A percentile compares a stretch with the other conserved stretches of the same genome.
Conservation (phyloP, 2,113 vertebrate genomes). For the Tyrannus savana region DNA sequence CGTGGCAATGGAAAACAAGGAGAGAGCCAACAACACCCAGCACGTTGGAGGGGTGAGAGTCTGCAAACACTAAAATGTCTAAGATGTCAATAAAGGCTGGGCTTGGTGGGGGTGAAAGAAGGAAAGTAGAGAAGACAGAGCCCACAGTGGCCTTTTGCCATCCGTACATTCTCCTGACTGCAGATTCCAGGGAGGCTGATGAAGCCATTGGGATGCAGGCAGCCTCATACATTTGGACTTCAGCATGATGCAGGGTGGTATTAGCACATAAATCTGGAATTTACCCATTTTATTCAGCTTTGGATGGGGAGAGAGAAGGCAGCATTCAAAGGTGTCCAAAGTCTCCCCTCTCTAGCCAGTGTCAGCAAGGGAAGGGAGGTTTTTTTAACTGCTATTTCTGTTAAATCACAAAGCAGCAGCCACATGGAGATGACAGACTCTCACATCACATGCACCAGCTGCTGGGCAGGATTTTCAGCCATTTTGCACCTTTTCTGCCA, state of each 20-base stretch:
- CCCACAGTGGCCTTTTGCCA: accelerated
- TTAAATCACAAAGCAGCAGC: neutral
- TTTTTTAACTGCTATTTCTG: neutral
- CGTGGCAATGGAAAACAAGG: neutral
- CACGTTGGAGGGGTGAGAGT: accelerated
- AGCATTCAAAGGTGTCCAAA: neutral
- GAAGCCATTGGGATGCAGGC: neutral
- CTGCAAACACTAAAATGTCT: neutral
- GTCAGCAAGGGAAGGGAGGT: neutral
- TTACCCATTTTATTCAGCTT: neutral
- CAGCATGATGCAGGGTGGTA: neutral
- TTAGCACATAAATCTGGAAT: neutral
- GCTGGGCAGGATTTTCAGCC: neutral
- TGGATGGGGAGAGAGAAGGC: neutral
- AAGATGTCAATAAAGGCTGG: neutral
- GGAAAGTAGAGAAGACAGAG: neutral
- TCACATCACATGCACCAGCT: neutral
- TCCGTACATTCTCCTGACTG: neutral
- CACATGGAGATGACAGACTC: neutral
- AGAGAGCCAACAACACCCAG: neutral
- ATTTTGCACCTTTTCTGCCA: neutral
- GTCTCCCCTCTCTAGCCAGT: neutral
- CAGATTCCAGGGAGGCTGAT: neutral
- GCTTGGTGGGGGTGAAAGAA: neutral
- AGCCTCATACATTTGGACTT: neutral